These are phyloP conservation scores for Mastomys coucha DNA, from an alignment of 2,113 vertebrate genomes.

Conservation along the genomic window DNA sequence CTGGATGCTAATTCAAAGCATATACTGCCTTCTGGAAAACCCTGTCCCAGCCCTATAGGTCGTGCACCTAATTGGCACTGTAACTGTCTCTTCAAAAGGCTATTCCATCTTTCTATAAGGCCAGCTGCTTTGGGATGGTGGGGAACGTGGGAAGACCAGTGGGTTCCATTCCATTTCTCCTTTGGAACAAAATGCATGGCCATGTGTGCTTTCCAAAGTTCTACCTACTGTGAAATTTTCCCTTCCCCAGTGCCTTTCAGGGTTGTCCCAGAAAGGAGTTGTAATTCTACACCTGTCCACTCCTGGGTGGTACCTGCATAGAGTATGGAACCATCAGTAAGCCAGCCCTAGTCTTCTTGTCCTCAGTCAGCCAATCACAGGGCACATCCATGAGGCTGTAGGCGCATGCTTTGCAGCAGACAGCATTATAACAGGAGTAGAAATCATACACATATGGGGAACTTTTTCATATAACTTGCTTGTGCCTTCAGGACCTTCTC, in stretches of 20 bases:
- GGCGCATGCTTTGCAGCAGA: background rate
- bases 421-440: background rate
- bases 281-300: background rate
- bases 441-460: background rate
- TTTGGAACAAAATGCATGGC: background rate
- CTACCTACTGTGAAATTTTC: background rate
- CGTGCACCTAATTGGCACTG: background rate
- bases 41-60: background rate
- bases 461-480: background rate
- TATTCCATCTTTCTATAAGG: background rate
- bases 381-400: background rate
- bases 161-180: background rate
- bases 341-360: too few species aligned
- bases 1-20: background rate
- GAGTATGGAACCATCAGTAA: too few species aligned
- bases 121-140: background rate
- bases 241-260: background rate
- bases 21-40: background rate
- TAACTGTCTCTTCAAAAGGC: background rate
- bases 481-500: background rate
- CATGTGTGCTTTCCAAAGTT: background rate
- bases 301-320: background rate
- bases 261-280: background rate
- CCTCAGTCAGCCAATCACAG: background rate
- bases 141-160: background rate